Conservation (phyloP, 2,888 invertebrate species). For the Pristionchus fissidentatus region DNA sequence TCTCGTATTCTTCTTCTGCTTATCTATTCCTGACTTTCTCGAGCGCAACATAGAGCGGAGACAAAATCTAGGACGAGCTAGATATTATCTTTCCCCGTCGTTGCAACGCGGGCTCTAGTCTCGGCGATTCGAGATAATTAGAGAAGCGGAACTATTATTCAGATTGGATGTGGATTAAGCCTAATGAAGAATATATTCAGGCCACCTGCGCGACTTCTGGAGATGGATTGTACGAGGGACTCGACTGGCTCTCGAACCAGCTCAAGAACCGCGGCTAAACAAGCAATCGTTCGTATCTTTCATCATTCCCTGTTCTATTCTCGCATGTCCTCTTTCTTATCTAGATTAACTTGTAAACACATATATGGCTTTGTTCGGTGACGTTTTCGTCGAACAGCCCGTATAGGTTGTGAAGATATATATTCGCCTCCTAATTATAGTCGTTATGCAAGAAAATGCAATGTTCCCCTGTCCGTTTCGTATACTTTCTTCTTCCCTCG, state of each 20-base stretch:
- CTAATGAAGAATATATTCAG: conserved; percentile 69
- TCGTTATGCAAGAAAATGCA: conserved; percentile 6
- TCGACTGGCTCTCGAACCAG: conserved; percentile 99
- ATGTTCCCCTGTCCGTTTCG: neutral
- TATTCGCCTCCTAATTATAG: conserved; percentile 18
- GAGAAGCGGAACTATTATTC: neutral
- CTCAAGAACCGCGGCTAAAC: conserved; percentile 85
- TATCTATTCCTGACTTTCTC: no score
- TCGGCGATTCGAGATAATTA: no score
- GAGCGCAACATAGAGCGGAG: no score
- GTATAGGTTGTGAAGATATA: conserved; percentile 34
- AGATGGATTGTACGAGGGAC: conserved; percentile 97
- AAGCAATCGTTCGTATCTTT: neutral
- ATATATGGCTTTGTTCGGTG: conserved; percentile 13
- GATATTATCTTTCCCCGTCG: no score
- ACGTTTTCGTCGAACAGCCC: conserved; percentile 19
- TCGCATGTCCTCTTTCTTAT: conserved; percentile 12
- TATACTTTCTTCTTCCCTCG: neutral
- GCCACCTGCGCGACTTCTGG: conserved; percentile 94
- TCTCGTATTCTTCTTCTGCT: no score
- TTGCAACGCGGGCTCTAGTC: no score
- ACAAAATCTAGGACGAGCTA: no score
- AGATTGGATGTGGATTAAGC: no score
- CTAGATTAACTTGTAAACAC: conserved; percentile 23
- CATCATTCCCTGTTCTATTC: conserved; percentile 3